phyloP scores from a whole-genome alignment of 1,140 invertebrate genomes.

The Cataglyphis hispanica region DNA sequence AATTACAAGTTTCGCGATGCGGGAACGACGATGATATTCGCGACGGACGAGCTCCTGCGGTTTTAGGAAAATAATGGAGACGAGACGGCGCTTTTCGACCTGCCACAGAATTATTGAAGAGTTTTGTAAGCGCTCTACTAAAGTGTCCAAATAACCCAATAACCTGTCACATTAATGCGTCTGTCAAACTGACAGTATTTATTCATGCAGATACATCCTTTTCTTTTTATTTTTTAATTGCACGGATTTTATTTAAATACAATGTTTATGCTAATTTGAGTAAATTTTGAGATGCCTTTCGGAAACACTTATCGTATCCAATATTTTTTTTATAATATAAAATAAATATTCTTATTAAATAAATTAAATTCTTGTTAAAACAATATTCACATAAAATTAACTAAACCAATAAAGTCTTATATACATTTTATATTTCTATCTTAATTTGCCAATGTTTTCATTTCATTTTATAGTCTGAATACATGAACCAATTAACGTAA shows the following conservation, averaged over 20 bases:
- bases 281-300: neutral
- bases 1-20: constrained; percentile 72
- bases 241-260: neutral
- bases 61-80: constrained; percentile 37
- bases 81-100: constrained; percentile 13
- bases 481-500: neutral
- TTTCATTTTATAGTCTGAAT: neutral
- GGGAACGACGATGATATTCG: constrained; percentile 61
- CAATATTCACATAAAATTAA: neutral
- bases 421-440: neutral
- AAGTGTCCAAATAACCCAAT: constrained; percentile 8
- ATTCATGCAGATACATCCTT: neutral
- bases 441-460: neutral
- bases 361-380: constrained; percentile 4
- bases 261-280: neutral
- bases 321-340: neutral
- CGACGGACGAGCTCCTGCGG: constrained; percentile 41
- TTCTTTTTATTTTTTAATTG: neutral
- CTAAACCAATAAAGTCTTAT: neutral
- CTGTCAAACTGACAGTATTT: neutral
- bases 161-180: neutral
- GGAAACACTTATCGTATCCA: neutral
- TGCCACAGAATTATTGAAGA: neutral
- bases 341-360: neutral
- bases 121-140: neutral